Evolutionary conservation across 1,140 invertebrate genomes (phyloP).

Genomic region (Philopotamus ludificatus): DNA sequence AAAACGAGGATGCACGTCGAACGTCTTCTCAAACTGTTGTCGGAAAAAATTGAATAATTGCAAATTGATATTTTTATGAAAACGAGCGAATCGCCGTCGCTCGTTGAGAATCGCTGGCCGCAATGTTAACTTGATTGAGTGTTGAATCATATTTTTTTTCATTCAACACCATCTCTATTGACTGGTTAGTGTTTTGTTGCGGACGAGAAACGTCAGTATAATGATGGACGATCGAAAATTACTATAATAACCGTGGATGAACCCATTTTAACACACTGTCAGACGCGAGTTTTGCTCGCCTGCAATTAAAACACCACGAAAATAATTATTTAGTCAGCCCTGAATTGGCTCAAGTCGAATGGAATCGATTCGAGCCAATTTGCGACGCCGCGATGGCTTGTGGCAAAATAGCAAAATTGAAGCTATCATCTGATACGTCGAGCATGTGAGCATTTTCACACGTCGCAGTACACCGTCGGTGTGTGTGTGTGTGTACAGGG

Average conservation of each 20-base stretch:
- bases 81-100: neutral
- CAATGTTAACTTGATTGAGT: neutral
- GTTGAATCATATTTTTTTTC: slow-evolving; percentile 11
- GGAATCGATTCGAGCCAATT: too few species aligned
- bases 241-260: slow-evolving; percentile 19
- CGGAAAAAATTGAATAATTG: neutral
- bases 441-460: too few species aligned
- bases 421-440: too few species aligned
- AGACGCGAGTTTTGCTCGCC: neutral
- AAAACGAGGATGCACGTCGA: slow-evolving; percentile 5
- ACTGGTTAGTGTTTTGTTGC: slow-evolving; percentile 5
- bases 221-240: slow-evolving; percentile 12
- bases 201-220: slow-evolving; percentile 16
- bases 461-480: slow-evolving; percentile 12
- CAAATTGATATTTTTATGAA: neutral
- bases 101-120: neutral
- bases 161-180: slow-evolving; percentile 1
- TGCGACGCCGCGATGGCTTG: too few species aligned
- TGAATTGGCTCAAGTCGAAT: too few species aligned
- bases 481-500: neutral
- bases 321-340: too few species aligned
- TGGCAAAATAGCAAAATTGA: too few species aligned
- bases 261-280: slow-evolving; percentile 18
- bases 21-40: neutral
- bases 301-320: too few species aligned